Base-by-base conservation (phyloP, 2,888 invertebrate species). In the Clepsis dumicolana region DNA sequence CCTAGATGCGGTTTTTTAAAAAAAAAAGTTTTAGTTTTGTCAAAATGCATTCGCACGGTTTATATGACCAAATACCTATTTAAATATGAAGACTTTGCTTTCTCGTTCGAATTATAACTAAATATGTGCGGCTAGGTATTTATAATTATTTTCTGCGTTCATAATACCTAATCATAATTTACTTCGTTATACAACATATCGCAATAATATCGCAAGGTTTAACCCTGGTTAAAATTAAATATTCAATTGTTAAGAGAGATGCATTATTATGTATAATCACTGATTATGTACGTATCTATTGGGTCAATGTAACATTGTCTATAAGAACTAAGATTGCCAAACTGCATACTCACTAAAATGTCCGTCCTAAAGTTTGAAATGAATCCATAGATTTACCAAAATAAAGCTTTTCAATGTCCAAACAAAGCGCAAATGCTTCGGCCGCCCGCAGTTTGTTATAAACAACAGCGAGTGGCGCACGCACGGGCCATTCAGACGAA, bases 401-500 rank as follows among this genome's bases (percentile, higher is more conserved):
- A 38, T 48, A 54, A 32, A 54, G 32, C 41, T 24, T 29, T 14
- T 53, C 27, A 60, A 24, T 44, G 41, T n/a, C 32, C 27, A 54
- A 44, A 54, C 41, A 56, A 54, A 48, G 12, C 48, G 48, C 21
- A 12, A 21, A 48, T 12, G 21, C 48, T 38, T 14, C 29, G 25
- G 50, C 18, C 21, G 52, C 52, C 24, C 18, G 32, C 66, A 67
- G 61, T 67, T 38, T 56, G 66, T 38, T 62, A 18, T 50, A 56
- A 62, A 56, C 66, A 56, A 56, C 38, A 32, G 21, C 38, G 48
- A 29, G 66, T n/a, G 35, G 4, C 66, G 62, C 54, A 48, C 62
- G 66, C 54, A 44, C 53, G 24, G 63, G 52, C 44, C 44, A 38
- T 82, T 84, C 83, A 85, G 48, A 48, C 7, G 16, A 44, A 18